Conservation (phyloP, 2,888 invertebrate species). For the Diaprepes abbreviatus region DNA sequence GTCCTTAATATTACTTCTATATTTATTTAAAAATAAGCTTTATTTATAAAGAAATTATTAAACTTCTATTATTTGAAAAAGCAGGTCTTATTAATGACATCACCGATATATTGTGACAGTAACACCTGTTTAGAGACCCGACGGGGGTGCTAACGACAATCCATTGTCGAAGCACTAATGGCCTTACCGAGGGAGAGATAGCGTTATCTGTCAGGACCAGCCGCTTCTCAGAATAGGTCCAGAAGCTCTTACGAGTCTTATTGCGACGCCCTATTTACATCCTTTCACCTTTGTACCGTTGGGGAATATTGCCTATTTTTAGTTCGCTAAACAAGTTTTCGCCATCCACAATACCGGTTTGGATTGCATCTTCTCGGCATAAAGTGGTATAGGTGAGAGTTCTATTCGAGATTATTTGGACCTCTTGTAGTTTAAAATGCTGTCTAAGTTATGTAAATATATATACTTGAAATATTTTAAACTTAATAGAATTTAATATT, state of each 20-base stretch:
- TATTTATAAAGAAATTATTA: too few species aligned
- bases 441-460: neutral
- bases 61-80: neutral
- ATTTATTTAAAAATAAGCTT: too few species aligned
- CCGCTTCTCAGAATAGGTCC: conserved; percentile 58
- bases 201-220: conserved; percentile 66
- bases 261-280: conserved; percentile 53
- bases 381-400: conserved; percentile 29
- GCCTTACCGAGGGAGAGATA: conserved; percentile 62
- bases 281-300: conserved; percentile 36
- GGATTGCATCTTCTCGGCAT: conserved; percentile 36
- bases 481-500: neutral
- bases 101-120: conserved; percentile 56
- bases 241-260: conserved; percentile 49
- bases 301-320: conserved; percentile 43
- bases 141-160: conserved; percentile 61
- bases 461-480: neutral
- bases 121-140: conserved; percentile 63
- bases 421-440: neutral
- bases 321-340: conserved; percentile 19
- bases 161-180: conserved; percentile 64
- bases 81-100: conserved; percentile 24
- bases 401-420: conserved; percentile 3
- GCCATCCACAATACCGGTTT: conserved; percentile 8
- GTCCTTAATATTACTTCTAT: too few species aligned